Evolutionary conservation across 2,113 vertebrate genomes (phyloP).

Genomic region (Noturus placidus): DNA sequence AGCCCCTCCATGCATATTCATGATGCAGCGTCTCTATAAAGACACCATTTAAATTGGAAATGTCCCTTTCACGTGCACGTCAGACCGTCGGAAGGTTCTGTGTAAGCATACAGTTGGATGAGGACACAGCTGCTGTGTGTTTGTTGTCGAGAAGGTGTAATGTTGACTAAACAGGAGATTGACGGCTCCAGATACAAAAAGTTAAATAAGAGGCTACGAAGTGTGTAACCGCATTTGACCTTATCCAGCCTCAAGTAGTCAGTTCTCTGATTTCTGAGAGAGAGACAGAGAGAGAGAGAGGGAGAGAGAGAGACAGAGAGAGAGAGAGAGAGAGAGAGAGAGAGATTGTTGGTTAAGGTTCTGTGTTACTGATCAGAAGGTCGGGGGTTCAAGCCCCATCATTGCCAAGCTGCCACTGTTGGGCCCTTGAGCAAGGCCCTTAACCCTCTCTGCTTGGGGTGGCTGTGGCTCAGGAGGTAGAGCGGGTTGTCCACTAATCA

Average conservation of each 20-base stretch:
- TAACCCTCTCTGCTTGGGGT: too few relatives aligned
- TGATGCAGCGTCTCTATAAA: constrained; percentile 2
- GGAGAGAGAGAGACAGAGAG: not conserved
- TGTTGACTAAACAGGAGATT: constrained; percentile 27
- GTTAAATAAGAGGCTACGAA: constrained; percentile 25
- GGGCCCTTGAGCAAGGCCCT: too few relatives aligned
- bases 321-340: constrained; percentile 25
- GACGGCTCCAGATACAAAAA: constrained; percentile 19
- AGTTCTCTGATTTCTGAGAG: not conserved
- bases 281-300: not conserved
- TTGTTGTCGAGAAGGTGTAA: not conserved
- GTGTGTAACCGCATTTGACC: constrained; percentile 27
- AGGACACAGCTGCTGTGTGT: constrained; percentile 4
- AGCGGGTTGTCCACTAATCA: too few relatives aligned
- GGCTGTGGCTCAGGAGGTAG: too few relatives aligned
- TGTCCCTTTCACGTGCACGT: constrained; percentile 25
- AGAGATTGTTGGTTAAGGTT: too few relatives aligned
- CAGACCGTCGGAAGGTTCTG: not conserved
- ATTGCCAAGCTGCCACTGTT: too few relatives aligned
- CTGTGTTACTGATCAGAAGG: too few relatives aligned
- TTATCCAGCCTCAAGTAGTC: constrained; percentile 7
- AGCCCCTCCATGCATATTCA: constrained; percentile 30
- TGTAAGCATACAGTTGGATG: not conserved
- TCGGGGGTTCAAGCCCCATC: too few relatives aligned
- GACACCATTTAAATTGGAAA: constrained; percentile 28